phyloP scores from a whole-genome alignment of 2,888 invertebrate species.

The Caenorhabditis becei region DNA sequence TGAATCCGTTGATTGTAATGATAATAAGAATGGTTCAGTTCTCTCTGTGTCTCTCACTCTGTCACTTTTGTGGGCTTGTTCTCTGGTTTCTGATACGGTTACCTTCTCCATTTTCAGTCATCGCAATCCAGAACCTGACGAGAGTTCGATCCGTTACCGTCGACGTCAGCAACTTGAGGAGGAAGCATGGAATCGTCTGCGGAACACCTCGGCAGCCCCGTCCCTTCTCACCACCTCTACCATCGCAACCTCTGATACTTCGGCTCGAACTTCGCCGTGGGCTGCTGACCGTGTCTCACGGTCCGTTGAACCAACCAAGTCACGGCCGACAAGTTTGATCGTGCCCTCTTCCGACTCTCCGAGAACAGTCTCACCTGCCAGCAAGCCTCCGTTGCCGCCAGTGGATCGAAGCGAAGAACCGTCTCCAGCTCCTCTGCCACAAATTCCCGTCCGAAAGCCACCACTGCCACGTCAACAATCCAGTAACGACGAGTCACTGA shows the following conservation, averaged over 20 bases:
- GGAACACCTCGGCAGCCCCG: slow-evolving; percentile 53
- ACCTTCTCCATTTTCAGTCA: slow-evolving; percentile 50
- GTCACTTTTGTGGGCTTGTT: too few relatives aligned
- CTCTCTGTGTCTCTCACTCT: slow-evolving; percentile 1
- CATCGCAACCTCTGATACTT: slow-evolving; percentile 21
- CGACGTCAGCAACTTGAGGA: slow-evolving; percentile 78
- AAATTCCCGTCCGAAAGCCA: slow-evolving; percentile 57
- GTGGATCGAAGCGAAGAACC: slow-evolving; percentile 58
- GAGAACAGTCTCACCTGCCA: slow-evolving; percentile 58
- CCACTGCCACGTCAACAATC: slow-evolving; percentile 76
- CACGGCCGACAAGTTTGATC: slow-evolving; percentile 55
- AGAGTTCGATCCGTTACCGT: slow-evolving; percentile 72
- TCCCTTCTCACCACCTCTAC: slow-evolving; percentile 48
- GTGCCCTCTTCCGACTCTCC: slow-evolving; percentile 37
- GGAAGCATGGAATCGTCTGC: slow-evolving; percentile 76
- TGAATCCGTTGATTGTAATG: neutral
- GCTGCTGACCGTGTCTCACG: slow-evolving; percentile 53
- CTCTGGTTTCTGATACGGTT: neutral
- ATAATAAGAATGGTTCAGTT: slow-evolving; percentile 3
- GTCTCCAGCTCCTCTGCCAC: slow-evolving; percentile 40
- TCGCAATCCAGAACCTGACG: slow-evolving; percentile 61
- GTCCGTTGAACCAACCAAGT: slow-evolving; percentile 52
- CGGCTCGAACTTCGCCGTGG: slow-evolving; percentile 56
- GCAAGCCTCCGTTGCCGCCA: slow-evolving; percentile 55
- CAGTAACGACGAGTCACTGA: slow-evolving; percentile 75